These are phyloP conservation scores for Archilochus colubris DNA, from an alignment of 2,113 vertebrate species.

Conservation along the genomic window DNA sequence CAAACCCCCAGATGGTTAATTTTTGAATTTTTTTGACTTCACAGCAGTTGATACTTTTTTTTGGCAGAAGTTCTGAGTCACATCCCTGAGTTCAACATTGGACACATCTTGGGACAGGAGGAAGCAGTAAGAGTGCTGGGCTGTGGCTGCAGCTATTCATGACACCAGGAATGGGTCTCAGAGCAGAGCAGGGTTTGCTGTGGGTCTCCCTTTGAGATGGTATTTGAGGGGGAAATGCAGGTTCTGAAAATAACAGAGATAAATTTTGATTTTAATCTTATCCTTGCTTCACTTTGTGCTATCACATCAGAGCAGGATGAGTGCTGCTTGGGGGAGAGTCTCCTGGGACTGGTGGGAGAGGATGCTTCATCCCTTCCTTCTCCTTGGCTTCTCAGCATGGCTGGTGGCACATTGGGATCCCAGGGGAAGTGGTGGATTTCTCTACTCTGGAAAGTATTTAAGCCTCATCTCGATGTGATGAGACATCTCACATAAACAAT, in stretches of 20 bases:
- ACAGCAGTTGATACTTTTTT: background rate
- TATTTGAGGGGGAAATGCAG: accelerated
- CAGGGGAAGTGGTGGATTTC: too few relatives aligned
- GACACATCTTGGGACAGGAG: accelerated
- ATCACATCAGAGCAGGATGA: background rate
- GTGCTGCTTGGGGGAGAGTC: accelerated
- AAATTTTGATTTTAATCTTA: background rate
- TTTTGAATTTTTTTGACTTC: background rate
- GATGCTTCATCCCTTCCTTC: background rate
- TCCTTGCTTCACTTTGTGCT: background rate
- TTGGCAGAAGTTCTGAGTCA: background rate
- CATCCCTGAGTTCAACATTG: accelerated
- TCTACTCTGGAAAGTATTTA: too few relatives aligned
- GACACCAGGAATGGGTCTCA: background rate
- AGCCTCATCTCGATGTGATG: too few relatives aligned
- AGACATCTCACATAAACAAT: too few relatives aligned
- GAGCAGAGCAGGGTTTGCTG: background rate
- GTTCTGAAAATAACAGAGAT: background rate
- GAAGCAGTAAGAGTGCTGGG: background rate
- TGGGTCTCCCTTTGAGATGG: background rate
- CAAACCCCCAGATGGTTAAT: background rate
- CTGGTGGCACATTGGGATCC: background rate
- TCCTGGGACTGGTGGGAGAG: background rate
- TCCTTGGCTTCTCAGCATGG: background rate
- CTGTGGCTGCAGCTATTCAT: background rate